These are phyloP conservation scores for Coturnix japonica DNA, from an alignment of 2,113 vertebrate genomes.

Conservation along the genomic window DNA sequence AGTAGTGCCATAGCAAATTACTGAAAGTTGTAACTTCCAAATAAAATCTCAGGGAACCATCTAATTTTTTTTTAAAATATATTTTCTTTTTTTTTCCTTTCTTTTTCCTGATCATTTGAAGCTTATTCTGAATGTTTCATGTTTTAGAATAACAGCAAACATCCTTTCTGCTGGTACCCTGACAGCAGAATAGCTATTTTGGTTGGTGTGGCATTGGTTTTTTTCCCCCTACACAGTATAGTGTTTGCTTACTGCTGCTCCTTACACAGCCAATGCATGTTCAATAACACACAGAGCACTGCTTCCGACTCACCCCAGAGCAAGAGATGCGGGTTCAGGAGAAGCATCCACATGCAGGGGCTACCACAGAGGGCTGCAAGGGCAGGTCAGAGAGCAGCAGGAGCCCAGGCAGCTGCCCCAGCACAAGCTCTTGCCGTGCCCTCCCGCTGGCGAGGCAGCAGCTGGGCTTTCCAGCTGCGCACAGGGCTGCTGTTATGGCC, in stretches of 20 bases:
- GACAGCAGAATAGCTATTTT: not conserved
- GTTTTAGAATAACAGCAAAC: not conserved
- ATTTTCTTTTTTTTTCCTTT: not conserved
- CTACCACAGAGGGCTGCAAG: not conserved
- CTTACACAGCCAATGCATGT: not conserved
- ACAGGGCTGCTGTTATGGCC: not conserved
- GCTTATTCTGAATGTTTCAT: not conserved
- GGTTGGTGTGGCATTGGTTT: not conserved
- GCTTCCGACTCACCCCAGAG: not conserved
- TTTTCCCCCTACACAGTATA: not conserved
- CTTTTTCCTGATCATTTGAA: not conserved
- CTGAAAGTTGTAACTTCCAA: not conserved
- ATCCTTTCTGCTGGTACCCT: not conserved
- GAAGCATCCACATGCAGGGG: not conserved
- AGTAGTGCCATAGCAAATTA: not conserved
- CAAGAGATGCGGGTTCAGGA: accelerated
- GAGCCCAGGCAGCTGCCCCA: not conserved
- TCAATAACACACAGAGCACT: accelerated
- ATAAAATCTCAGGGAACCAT: not conserved
- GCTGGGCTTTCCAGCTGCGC: not conserved
- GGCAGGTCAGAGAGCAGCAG: not conserved
- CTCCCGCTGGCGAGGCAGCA: not conserved
- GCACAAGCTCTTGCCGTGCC: not conserved
- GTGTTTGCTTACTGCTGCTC: not conserved
- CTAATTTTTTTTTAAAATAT: not conserved